Percentiles rank a stretch among this genome's conserved stretches.
phyloP scores from a whole-genome alignment of 2,113 vertebrate genomes.

The Scytalopus superciliaris region DNA sequence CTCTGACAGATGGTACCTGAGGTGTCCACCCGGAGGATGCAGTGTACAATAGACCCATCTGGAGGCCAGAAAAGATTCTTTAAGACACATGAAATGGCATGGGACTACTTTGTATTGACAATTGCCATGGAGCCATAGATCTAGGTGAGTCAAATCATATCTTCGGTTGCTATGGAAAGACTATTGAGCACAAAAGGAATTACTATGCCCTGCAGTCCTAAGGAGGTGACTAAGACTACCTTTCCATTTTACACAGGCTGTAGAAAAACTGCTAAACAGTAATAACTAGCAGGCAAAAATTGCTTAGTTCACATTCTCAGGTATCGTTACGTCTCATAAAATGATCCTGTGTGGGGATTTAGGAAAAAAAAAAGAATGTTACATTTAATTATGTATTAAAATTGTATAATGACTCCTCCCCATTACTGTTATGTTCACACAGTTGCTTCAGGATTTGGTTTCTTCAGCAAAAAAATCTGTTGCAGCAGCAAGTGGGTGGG shows the following conservation, averaged over 20 bases:
- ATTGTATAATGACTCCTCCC: background rate
- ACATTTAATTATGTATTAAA: background rate
- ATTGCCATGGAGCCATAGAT: background rate
- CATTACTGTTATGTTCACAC: background rate
- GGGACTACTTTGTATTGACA: background rate
- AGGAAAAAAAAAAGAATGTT: background rate
- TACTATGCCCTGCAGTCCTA: background rate
- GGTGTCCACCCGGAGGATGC: background rate
- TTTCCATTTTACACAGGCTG: background rate
- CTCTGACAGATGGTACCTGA: fast-evolving
- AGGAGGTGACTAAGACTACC: background rate
- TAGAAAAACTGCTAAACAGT: background rate
- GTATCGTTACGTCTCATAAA: background rate
- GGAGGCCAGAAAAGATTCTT: background rate
- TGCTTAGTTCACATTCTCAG: background rate
- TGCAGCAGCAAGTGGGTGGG: background rate
- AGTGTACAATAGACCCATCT: background rate
- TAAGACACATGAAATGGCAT: background rate
- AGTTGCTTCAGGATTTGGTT: background rate
- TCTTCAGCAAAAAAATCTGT: background rate
- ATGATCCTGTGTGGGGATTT: background rate
- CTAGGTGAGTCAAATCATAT: background rate
- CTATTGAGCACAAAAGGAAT: background rate
- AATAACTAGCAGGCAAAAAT: background rate
- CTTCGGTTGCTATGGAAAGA: background rate